Evolutionary conservation across 2,888 invertebrate genomes (phyloP).

Genomic region (Steinernema carpocapsae): DNA sequence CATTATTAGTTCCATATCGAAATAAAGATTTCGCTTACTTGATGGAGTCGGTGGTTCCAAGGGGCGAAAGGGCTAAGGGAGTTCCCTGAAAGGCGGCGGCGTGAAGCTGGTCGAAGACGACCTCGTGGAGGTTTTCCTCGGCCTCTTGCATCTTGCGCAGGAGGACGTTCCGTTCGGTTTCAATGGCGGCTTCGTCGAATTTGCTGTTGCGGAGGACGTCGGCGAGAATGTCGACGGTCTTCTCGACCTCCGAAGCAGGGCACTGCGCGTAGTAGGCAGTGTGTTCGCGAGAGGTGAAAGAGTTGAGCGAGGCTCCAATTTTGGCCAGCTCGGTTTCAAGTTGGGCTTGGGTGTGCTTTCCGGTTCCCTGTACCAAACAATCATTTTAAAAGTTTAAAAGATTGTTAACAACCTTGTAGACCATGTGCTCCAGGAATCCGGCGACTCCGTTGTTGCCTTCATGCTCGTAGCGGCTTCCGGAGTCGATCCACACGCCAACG

Average conservation of each 20-base stretch:
- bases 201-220: conserved; percentile 97
- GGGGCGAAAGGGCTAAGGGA: conserved; percentile 91
- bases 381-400: not conserved
- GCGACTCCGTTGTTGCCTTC: conserved; percentile 95
- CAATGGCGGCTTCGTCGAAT: conserved; percentile 82
- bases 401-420: conserved; percentile 78
- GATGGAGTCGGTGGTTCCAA: conserved; percentile 92
- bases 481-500: conserved; percentile 89
- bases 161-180: conserved; percentile 85
- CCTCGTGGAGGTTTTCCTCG: conserved; percentile 86
- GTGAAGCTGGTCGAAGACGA: conserved; percentile 96
- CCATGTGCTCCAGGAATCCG: conserved; percentile 98
- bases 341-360: conserved; percentile 57
- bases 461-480: conserved; percentile 93
- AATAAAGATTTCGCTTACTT: conserved; percentile 73
- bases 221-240: conserved; percentile 87
- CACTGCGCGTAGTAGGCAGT: conserved; percentile 65
- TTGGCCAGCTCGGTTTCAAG: conserved; percentile 62
- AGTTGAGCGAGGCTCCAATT: conserved; percentile 63
- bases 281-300: conserved; percentile 63
- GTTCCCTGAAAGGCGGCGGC: conserved; percentile 91
- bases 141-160: conserved; percentile 97
- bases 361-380: conserved; percentile 49
- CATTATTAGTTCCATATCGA: too few species aligned
- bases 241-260: conserved; percentile 61